Evolutionary conservation across 2,797 vertebrate species (phyloP).

Genomic region (Cephalopachus bancanus): DNA sequence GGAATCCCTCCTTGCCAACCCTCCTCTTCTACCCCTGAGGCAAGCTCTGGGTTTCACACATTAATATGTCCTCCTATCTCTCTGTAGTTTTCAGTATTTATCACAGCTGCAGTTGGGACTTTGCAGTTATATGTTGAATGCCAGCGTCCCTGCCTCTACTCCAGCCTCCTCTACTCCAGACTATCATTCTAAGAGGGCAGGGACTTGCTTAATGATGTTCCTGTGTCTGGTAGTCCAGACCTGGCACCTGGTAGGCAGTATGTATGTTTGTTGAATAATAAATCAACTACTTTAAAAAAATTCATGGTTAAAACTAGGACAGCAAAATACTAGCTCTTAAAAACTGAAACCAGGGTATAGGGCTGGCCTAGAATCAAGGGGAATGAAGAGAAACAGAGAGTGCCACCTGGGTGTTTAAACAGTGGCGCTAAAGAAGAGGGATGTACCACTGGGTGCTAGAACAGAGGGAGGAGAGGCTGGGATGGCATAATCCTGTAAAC

Average conservation of each 20-base stretch:
- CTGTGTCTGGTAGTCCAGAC: background rate
- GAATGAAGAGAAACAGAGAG: background rate
- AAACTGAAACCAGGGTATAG: slow-evolving; percentile 47
- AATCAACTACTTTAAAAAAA: background rate
- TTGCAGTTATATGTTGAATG: background rate
- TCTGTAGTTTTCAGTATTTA: background rate
- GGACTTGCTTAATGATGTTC: background rate
- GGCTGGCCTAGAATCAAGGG: slow-evolving; percentile 25
- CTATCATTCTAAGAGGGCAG: background rate
- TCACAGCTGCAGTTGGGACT: no score
- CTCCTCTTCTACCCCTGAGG: accelerated
- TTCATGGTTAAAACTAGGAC: slow-evolving; percentile 64
- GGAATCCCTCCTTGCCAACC: background rate
- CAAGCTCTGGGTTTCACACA: background rate
- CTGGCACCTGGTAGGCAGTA: background rate
- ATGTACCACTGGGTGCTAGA: background rate
- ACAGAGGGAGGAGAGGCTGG: background rate
- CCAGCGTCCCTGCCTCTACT: background rate
- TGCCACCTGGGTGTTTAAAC: background rate
- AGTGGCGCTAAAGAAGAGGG: background rate
- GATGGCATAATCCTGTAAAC: background rate
- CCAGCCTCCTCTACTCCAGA: background rate
- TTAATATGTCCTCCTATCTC: background rate
- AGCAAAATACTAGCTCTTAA: slow-evolving; percentile 51
- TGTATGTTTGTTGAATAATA: background rate